Evolutionary conservation across 2,113 vertebrate genomes (phyloP).

Genomic region (Circaetus cinerascens): DNA sequence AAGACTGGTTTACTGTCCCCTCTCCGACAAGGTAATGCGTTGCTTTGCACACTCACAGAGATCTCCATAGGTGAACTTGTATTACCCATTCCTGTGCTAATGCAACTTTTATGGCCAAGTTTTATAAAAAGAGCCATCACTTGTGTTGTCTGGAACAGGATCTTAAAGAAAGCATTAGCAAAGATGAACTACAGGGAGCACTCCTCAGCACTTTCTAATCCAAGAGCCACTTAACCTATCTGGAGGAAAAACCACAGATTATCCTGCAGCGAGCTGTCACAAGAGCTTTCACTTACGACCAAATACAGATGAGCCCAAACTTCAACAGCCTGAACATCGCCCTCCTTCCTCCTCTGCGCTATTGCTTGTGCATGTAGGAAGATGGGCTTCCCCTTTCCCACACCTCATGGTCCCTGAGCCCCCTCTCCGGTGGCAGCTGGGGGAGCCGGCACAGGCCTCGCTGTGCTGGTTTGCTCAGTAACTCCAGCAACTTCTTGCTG

Average conservation of each 20-base stretch:
- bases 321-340: fast-evolving
- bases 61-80: background rate
- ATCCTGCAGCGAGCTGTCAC: background rate
- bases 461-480: background rate
- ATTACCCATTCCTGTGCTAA: background rate
- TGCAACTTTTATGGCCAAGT: background rate
- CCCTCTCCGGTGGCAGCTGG: fast-evolving
- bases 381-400: background rate
- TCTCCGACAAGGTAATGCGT: fast-evolving
- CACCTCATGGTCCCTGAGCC: background rate
- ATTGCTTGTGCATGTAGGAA: background rate
- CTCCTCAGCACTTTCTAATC: background rate
- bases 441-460: fast-evolving
- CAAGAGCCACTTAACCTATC: background rate
- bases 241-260: background rate
- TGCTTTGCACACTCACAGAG: background rate
- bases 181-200: background rate
- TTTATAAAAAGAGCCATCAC: background rate
- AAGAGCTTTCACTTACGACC: background rate
- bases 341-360: background rate
- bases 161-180: background rate
- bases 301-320: background rate
- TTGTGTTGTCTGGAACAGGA: background rate
- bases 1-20: background rate
- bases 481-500: background rate